These are phyloP conservation scores for Hippolais icterina DNA, from an alignment of 2,113 vertebrate species.

Conservation along the genomic window DNA sequence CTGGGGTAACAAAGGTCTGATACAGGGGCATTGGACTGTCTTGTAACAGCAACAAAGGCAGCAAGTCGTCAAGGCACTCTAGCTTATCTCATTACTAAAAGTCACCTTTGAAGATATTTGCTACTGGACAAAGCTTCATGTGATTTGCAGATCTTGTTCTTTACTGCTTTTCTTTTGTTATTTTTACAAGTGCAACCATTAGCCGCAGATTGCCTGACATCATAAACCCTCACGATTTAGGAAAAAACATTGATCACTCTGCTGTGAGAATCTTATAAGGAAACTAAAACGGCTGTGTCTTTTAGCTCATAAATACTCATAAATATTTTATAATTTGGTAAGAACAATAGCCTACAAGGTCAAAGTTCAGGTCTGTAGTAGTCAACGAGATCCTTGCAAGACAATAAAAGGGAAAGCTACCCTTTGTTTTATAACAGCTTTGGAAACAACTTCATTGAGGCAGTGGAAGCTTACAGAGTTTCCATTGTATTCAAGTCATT, in stretches of 20 bases:
- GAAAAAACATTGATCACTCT: background rate
- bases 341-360: slow-evolving; percentile 41
- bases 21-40: background rate
- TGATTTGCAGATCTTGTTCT: slow-evolving; percentile 8
- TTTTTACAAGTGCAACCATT: slow-evolving; percentile 29
- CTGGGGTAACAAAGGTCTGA: background rate
- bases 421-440: slow-evolving; percentile 55
- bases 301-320: slow-evolving; percentile 41
- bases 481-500: background rate
- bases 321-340: slow-evolving; percentile 66
- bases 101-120: background rate
- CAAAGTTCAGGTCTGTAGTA: slow-evolving; percentile 50
- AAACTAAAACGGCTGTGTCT: slow-evolving; percentile 43
- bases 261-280: slow-evolving; percentile 1
- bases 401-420: slow-evolving; percentile 53
- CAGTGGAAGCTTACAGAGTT: background rate
- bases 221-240: background rate
- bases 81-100: background rate
- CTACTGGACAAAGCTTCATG: background rate
- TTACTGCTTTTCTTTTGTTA: background rate
- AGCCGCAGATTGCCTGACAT: slow-evolving; percentile 25
- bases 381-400: slow-evolving; percentile 14
- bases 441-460: background rate
- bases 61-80: background rate
- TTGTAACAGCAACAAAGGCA: background rate